Evolutionary conservation across 2,113 vertebrate genomes (phyloP).

Genomic region (human (Homo sapiens)): DNA sequence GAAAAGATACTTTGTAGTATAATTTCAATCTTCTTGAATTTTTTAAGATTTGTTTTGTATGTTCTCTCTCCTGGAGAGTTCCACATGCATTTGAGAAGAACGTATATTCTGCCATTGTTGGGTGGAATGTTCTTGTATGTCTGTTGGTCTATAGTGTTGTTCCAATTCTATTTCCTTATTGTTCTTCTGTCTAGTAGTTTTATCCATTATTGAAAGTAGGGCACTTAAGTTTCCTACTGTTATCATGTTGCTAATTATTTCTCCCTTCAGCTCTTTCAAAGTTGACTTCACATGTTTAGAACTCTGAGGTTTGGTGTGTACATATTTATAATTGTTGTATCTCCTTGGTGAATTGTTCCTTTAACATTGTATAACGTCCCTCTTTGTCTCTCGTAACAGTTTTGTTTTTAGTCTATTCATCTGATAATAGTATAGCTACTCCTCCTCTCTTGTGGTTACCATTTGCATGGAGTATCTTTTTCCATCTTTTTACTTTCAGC

Average conservation of each 20-base stretch:
- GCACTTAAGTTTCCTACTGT: neutral
- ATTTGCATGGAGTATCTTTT: no score
- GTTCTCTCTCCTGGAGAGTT: no score
- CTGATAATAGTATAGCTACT: neutral
- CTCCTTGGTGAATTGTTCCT: neutral
- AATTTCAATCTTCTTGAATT: neutral
- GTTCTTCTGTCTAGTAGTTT: neutral
- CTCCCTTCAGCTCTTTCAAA: neutral
- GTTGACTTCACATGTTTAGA: neutral
- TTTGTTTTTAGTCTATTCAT: no score
- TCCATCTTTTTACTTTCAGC: no score
- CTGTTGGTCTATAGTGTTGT: neutral
- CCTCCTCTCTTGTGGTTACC: neutral
- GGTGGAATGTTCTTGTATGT: no score
- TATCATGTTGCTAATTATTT: neutral
- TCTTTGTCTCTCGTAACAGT: neutral
- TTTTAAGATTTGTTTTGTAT: neutral
- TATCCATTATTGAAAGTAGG: neutral
- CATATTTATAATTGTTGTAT: no score
- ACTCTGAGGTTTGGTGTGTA: neutral
- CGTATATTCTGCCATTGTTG: no score
- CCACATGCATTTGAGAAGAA: no score
- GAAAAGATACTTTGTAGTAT: neutral
- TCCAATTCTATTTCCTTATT: neutral
- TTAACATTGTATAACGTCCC: neutral